Evolutionary conservation across 2,888 invertebrate genomes (phyloP).

Genomic region (Papilio demoleus): DNA sequence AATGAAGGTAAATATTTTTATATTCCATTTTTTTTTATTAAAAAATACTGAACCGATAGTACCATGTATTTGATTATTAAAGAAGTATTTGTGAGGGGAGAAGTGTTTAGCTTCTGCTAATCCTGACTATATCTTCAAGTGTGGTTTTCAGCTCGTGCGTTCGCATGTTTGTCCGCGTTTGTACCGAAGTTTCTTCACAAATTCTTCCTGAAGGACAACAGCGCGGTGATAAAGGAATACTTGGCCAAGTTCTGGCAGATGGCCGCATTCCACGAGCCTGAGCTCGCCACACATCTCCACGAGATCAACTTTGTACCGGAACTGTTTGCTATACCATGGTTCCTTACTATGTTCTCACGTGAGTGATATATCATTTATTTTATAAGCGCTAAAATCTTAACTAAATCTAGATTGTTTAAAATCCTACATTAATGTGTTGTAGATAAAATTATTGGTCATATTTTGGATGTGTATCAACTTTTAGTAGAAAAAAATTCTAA

Average conservation of each 20-base stretch:
- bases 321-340: conserved; percentile 99
- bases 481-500: too few relatives aligned
- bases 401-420: too few relatives aligned
- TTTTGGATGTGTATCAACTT: too few relatives aligned
- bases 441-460: too few relatives aligned
- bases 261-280: conserved; percentile 97
- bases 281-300: conserved; percentile 94
- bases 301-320: conserved; percentile 98
- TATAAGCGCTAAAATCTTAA: background rate
- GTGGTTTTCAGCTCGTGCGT: conserved; percentile 91
- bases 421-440: too few relatives aligned
- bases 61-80: too few relatives aligned
- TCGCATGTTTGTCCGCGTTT: conserved; percentile 96
- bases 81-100: too few relatives aligned
- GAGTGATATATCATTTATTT: conserved; percentile 62
- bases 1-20: conserved; percentile 89
- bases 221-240: conserved; percentile 98
- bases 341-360: conserved; percentile 99
- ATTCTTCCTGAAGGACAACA: conserved; percentile 99
- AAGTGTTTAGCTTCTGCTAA: background rate
- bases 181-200: conserved; percentile 98
- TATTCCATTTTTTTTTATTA: too few relatives aligned
- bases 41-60: too few relatives aligned
- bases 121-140: background rate
- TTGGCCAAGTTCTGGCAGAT: conserved; percentile 98